Evolutionary conservation across 2,888 invertebrate species (phyloP).

Genomic region (Drosophila melanosoma): DNA sequence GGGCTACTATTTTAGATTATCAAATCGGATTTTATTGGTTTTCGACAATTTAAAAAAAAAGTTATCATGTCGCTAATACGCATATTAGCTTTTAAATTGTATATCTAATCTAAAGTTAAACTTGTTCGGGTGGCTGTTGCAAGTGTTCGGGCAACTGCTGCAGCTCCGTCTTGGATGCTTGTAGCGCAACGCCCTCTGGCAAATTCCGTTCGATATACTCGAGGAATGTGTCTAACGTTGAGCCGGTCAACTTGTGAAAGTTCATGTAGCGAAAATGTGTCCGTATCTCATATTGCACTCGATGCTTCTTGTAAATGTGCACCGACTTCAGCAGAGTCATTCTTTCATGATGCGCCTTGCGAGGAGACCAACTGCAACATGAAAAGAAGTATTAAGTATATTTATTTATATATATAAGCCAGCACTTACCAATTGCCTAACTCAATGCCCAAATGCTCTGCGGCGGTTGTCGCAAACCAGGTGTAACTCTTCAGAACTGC

Average conservation of each 20-base stretch:
- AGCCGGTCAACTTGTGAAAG: constrained; percentile 94
- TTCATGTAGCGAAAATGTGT: constrained; percentile 95
- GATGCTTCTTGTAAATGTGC: constrained; percentile 96
- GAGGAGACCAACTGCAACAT: constrained; percentile 89
- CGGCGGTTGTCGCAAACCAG: constrained; percentile 92
- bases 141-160: constrained; percentile 87
- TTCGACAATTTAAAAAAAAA: constrained; percentile 21
- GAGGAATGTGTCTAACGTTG: constrained; percentile 96
- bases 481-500: constrained; percentile 95
- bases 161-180: constrained; percentile 92
- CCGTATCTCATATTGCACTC: constrained; percentile 97
- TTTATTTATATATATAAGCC: background rate
- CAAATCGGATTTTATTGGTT: constrained; percentile 38
- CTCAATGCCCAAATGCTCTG: constrained; percentile 92
- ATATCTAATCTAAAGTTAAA: constrained; percentile 47
- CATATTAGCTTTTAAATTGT: constrained; percentile 17
- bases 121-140: constrained; percentile 84
- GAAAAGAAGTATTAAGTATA: background rate
- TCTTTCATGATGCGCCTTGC: constrained; percentile 90
- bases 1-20: constrained; percentile 32
- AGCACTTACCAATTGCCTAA: constrained; percentile 88
- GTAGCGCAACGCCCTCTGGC: constrained; percentile 98
- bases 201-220: constrained; percentile 98
- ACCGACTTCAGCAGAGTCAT: constrained; percentile 94
- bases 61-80: constrained; percentile 42